Base-by-base conservation (phyloP, 2,797 vertebrate genomes). In the Hoplostethus mediterraneus region DNA sequence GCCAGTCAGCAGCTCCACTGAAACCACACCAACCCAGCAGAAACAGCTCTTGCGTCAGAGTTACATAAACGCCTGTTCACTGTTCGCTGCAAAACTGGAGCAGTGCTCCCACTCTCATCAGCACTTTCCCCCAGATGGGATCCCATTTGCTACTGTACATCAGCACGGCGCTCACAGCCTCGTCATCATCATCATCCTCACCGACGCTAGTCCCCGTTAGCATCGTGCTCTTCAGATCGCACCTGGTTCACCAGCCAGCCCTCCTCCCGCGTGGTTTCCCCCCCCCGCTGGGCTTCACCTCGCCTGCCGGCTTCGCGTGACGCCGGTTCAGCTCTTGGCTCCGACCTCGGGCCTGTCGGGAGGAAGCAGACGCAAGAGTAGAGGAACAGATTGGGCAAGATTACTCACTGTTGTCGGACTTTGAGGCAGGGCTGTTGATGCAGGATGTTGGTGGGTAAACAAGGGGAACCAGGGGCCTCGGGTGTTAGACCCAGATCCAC, bases 401-500 rank as follows among this genome's bases (percentile, higher is more conserved):
- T 93, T 89, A 90, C 85, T 91, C 87, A 89, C 76, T 89, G 83
- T 82, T 84, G 84, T 88, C 81, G 65, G 69, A 75, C 68, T 83
- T 57, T 25, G 81, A 87, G 77, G 74, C 81, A 79, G 76, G 61
- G 75, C 79, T 89, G 84, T 89, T 87, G 84, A 75, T 63, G 84
- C 90, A 93, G 91, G 91, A 93, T 92, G 90, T 89, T 86, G 64
- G 78, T 89, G 83, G 83, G 86, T 90, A 92, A 93, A 92, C 91
- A 92, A 55, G 72, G 78, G 66, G 81, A 68, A 70, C 71, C 14
- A 59, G 76, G 17, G 74, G 74, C 80, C 75, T 17, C 14, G 59
- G 75, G 68, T 67, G 66, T 54, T 33, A 28, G 78, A 63, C 70
- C 64, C 59, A 77, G 69, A 82, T 71, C 67, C 70, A 66, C 49